Percentiles rank a stretch among this genome's conserved stretches.
These are phyloP conservation scores for Drepanosiphum platanoidis DNA, from an alignment of 2,888 invertebrate species.

Conservation along the genomic window DNA sequence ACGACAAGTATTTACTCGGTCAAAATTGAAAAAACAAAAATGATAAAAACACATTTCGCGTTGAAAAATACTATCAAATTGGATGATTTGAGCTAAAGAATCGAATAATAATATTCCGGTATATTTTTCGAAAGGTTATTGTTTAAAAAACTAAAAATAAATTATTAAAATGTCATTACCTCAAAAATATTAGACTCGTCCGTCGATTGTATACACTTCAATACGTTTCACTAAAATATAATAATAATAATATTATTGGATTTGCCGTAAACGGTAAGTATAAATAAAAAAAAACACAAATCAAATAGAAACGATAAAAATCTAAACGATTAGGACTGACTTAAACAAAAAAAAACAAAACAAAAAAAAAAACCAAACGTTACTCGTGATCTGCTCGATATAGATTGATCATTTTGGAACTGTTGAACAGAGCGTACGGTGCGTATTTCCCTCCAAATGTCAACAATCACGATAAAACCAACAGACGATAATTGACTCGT, in stretches of 20 bases:
- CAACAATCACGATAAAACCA: conserved; percentile 33
- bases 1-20: too few species aligned
- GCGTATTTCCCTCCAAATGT: conserved; percentile 40
- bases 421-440: conserved; percentile 31
- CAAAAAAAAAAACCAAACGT: conserved; percentile 40
- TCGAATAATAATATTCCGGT: too few species aligned
- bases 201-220: not conserved
- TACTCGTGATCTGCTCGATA: conserved; percentile 41
- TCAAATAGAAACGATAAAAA: not conserved
- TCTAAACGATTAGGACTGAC: not conserved
- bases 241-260: too few species aligned
- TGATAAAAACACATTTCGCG: too few species aligned
- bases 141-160: too few species aligned
- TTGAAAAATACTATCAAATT: too few species aligned
- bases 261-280: too few species aligned
- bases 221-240: not conserved
- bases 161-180: conserved; percentile 1
- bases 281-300: too few species aligned
- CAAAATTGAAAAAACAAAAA: too few species aligned
- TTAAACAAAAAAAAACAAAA: too few species aligned
- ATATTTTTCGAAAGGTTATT: too few species aligned
- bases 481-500: conserved; percentile 19
- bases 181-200: not conserved
- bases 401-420: conserved; percentile 40
- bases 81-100: too few species aligned